Conservation (phyloP, 2,888 invertebrate species). For the Dioctria linearis region DNA sequence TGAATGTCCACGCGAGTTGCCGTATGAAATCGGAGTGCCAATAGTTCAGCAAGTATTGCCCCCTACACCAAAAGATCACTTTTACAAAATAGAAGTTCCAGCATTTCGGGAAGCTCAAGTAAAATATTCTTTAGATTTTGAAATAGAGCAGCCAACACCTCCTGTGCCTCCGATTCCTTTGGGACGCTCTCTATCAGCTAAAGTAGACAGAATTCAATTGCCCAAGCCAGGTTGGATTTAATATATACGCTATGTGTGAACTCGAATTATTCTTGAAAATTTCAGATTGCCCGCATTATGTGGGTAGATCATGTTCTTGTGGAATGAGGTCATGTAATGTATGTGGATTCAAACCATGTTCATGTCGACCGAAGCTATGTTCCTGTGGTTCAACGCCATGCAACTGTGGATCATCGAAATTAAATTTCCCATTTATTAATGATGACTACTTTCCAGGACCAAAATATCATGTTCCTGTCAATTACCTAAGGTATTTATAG, state of each 20-base stretch:
- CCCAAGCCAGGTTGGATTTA: constrained; percentile 64
- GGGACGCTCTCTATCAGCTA: constrained; percentile 63
- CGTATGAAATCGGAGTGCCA: constrained; percentile 65
- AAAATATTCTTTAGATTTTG: constrained; percentile 66
- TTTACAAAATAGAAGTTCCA: constrained; percentile 66
- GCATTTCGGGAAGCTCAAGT: constrained; percentile 60
- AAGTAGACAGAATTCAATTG: constrained; percentile 64
- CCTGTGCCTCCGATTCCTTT: constrained; percentile 58
- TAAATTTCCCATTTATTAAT: constrained; percentile 14
- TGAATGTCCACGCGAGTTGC: constrained; percentile 64
- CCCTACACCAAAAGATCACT: constrained; percentile 61
- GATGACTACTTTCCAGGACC: too few relatives aligned
- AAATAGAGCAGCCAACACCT: constrained; percentile 65
- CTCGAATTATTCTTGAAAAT: neutral
- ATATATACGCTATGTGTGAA: neutral
- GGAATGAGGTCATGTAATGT: neutral
- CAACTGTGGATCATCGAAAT: neutral
- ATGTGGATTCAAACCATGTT: neutral
- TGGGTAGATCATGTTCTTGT: neutral
- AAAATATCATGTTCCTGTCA: constrained; percentile 23
- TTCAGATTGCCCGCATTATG: constrained; percentile 17
- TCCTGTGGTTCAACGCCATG: constrained; percentile 23
- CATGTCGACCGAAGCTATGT: constrained; percentile 4
- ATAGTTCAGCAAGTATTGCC: constrained; percentile 59
- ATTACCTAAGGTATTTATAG: constrained; percentile 28